Percentiles rank a stretch among this genome's conserved stretches.
These are phyloP conservation scores for Eupelmus urozonus DNA, from an alignment of 2,888 invertebrate species.

Conservation along the genomic window DNA sequence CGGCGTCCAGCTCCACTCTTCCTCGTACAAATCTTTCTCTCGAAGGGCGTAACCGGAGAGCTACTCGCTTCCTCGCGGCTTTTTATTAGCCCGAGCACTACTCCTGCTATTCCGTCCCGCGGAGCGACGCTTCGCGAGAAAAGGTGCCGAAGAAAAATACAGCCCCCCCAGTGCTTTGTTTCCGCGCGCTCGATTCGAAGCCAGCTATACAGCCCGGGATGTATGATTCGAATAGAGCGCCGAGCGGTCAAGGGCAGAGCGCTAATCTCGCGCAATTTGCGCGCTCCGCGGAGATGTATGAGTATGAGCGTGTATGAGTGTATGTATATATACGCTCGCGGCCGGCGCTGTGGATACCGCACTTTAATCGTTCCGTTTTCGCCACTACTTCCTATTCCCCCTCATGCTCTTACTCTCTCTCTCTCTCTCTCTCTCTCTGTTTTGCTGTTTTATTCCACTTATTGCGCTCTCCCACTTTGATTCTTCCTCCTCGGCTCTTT, in stretches of 20 bases:
- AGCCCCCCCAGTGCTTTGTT: too few species aligned
- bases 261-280: constrained; percentile 54
- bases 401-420: background rate
- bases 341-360: constrained; percentile 22
- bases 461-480: constrained; percentile 16
- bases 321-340: background rate
- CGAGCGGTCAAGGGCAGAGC: constrained; percentile 4
- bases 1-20: too few species aligned
- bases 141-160: too few species aligned
- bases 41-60: too few species aligned
- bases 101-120: too few species aligned
- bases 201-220: too few species aligned
- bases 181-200: too few species aligned
- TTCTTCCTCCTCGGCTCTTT: constrained; percentile 21
- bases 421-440: constrained; percentile 6
- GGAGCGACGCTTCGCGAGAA: too few species aligned
- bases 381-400: constrained; percentile 40
- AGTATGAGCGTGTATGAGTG: background rate
- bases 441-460: background rate
- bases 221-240: background rate
- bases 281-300: background rate
- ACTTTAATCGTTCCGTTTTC: constrained; percentile 55
- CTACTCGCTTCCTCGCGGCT: too few species aligned
- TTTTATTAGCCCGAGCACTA: too few species aligned
- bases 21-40: too few species aligned